phyloP scores from a whole-genome alignment of 1,140 invertebrate species.

The Caenorhabditis brenneri region DNA sequence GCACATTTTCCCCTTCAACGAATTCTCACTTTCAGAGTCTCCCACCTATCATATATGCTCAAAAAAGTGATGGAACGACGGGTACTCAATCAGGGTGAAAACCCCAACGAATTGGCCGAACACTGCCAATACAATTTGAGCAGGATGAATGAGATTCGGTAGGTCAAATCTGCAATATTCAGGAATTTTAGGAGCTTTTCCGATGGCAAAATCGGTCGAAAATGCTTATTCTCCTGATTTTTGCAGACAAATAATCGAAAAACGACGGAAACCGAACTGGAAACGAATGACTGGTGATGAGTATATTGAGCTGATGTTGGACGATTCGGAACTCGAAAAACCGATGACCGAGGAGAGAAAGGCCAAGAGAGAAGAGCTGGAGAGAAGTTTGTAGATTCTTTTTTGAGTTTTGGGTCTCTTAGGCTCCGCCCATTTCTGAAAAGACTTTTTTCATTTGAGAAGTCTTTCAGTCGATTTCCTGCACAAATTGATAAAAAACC shows the following conservation, averaged over 20 bases:
- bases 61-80: conserved; percentile 26
- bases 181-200: too few relatives aligned
- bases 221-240: background rate
- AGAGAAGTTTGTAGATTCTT: background rate
- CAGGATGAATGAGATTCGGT: conserved; percentile 7
- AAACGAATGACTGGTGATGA: conserved; percentile 9
- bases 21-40: conserved; percentile 4
- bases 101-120: background rate
- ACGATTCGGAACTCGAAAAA: conserved; percentile 17
- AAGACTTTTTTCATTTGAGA: background rate
- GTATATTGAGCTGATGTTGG: conserved; percentile 16
- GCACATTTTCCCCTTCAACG: too few relatives aligned
- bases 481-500: too few relatives aligned
- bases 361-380: background rate
- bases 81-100: background rate
- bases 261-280: background rate
- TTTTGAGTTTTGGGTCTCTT: too few relatives aligned
- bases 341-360: background rate
- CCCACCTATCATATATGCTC: background rate
- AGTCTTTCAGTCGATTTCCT: too few relatives aligned
- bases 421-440: background rate
- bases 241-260: background rate
- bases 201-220: background rate
- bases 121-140: background rate
- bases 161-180: too few relatives aligned